A percentile compares a stretch with the other conserved stretches of the same genome.
These are phyloP conservation scores for Myiagra hebetior DNA, from an alignment of 2,113 vertebrate species.

Conservation along the genomic window DNA sequence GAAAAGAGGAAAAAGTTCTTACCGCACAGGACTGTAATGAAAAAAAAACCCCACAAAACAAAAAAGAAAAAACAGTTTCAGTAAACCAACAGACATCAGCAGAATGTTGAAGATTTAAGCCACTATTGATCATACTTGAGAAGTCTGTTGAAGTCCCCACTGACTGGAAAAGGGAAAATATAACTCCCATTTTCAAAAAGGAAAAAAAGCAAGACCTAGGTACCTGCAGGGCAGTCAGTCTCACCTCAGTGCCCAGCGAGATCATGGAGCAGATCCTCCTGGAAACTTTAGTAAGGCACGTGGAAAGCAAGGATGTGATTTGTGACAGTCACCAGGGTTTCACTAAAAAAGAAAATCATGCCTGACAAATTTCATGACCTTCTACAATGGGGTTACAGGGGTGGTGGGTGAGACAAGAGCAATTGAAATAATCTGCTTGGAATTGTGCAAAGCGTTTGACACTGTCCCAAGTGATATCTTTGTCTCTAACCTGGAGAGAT, in stretches of 20 bases:
- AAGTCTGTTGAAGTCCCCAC: neutral
- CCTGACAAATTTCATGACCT: neutral
- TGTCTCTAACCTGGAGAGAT: neutral
- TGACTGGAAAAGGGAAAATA: neutral
- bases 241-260: neutral
- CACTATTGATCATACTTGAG: neutral
- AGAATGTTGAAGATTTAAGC: neutral
- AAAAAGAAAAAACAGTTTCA: neutral
- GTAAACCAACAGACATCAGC: neutral
- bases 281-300: neutral
- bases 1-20: neutral
- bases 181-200: neutral
- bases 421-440: neutral
- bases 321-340: neutral
- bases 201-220: neutral
- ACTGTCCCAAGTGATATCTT: no score
- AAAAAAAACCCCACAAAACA: neutral
- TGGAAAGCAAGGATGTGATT: neutral
- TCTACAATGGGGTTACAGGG: neutral
- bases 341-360: neutral
- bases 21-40: neutral
- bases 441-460: neutral
- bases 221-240: neutral
- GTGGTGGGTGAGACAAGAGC: neutral
- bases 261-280: neutral